Conservation (phyloP, 1,140 invertebrate genomes). For the Hylaeus volcanicus region DNA sequence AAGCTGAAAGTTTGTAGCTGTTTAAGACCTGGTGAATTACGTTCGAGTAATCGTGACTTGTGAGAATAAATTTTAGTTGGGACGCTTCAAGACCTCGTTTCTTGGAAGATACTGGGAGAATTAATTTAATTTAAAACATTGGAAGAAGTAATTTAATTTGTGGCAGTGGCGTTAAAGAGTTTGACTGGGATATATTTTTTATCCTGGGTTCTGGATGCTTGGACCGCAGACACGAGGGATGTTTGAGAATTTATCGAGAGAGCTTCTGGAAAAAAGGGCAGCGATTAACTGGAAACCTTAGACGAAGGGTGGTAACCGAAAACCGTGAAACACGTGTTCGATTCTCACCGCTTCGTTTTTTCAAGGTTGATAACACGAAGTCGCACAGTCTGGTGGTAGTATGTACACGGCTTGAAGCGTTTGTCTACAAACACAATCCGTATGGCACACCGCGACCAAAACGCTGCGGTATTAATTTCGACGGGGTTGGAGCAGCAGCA, state of each 20-base stretch:
- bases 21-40: neutral
- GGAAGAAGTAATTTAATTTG: neutral
- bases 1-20: neutral
- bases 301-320: constrained; percentile 32
- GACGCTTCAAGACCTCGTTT: too few relatives aligned
- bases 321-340: constrained; percentile 46
- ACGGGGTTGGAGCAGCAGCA: too few relatives aligned
- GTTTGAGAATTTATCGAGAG: neutral
- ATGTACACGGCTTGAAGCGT: neutral
- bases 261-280: neutral
- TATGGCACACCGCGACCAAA: neutral
- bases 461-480: constrained; percentile 26
- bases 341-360: constrained; percentile 38
- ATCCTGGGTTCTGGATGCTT: neutral
- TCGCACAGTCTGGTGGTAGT: neutral
- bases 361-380: neutral
- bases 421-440: constrained; percentile 34
- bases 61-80: too few relatives aligned
- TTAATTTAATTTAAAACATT: too few relatives aligned
- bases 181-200: neutral
- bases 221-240: neutral
- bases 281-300: constrained; percentile 36
- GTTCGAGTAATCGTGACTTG: too few relatives aligned
- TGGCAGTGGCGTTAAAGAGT: neutral
- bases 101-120: too few relatives aligned